These are phyloP conservation scores for Gorsachius magnificus DNA, from an alignment of 2,797 vertebrate species.

Conservation along the genomic window DNA sequence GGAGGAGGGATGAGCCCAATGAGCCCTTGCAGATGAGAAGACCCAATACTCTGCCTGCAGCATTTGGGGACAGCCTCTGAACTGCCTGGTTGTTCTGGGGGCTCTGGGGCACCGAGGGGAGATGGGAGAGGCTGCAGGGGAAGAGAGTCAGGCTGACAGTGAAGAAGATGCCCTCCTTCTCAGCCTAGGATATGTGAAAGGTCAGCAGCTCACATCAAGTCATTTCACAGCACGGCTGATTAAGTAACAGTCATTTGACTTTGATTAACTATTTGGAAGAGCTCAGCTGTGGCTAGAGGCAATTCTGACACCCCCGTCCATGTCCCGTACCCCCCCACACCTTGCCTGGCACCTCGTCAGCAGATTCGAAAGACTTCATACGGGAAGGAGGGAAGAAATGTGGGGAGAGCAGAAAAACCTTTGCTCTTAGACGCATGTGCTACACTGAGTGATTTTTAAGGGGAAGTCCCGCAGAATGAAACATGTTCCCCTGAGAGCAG, in stretches of 20 bases:
- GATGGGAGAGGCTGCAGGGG: accelerated
- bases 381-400: not conserved
- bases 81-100: not conserved
- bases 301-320: not conserved
- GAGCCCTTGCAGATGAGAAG: not conserved
- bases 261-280: not conserved
- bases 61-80: not conserved
- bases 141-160: not conserved
- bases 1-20: not conserved
- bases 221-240: not conserved
- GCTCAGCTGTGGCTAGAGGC: not conserved
- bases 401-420: not conserved
- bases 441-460: not conserved
- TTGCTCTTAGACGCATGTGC: not conserved
- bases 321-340: no score
- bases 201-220: not conserved
- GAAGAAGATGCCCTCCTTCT: not conserved
- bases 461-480: not conserved
- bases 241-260: not conserved
- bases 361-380: not conserved
- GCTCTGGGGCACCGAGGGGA: not conserved
- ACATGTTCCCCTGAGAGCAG: not conserved
- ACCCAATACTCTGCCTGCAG: not conserved
- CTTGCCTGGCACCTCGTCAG: not conserved
- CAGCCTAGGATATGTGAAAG: not conserved